Base-by-base conservation (phyloP, 2,888 invertebrate genomes). In the Aquatica leii region DNA sequence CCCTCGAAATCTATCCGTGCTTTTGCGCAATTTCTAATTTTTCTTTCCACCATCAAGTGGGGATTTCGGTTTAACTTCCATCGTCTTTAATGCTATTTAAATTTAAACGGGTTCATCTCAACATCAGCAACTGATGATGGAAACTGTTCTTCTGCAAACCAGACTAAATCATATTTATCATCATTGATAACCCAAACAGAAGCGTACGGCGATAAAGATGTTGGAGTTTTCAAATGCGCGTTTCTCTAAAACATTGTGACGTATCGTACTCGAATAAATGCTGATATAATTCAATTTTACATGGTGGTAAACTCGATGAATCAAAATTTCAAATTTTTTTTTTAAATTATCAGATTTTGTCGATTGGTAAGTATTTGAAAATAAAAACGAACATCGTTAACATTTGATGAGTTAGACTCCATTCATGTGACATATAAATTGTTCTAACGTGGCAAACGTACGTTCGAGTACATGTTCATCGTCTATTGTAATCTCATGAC, bases 211-310 rank as follows among this genome's bases (percentile, higher is more conserved):
- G 58, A 66, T 69, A 67, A 51, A 58, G 63, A 69, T 56, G 63
- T 68, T 24, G 70, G 15, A 15, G 2, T 3, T 66, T 67, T 69
- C 59, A 61, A 63, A 51, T 70, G 57, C 50, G 69, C 68, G 53
- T 71, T 71, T 71, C 63, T 69, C 70, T 66, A 69, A 57, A 71
- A 48, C 21, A 67, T 67, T 46, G 72, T 62, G 15, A 70, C 66
- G 50, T 71, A 72, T 3, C 63, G 69, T 62, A 61, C 67, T 55
- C 69, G 11, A 67, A 53, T 64, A 72, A 61, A 63, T 72, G 70
- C 17, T 69, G 69, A 2, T 54, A 35, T 50, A 71, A 69, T 37
- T 37, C 37, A 43, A 9, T 15, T 43, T 43, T 66, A 62, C 69
- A 71, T 4, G 71, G 69, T 61, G 66, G 64, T 37, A 72, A 41